These are phyloP conservation scores for Caenorhabditis sp. DNA, from an alignment of 2,888 invertebrate genomes.

Conservation along the genomic window DNA sequence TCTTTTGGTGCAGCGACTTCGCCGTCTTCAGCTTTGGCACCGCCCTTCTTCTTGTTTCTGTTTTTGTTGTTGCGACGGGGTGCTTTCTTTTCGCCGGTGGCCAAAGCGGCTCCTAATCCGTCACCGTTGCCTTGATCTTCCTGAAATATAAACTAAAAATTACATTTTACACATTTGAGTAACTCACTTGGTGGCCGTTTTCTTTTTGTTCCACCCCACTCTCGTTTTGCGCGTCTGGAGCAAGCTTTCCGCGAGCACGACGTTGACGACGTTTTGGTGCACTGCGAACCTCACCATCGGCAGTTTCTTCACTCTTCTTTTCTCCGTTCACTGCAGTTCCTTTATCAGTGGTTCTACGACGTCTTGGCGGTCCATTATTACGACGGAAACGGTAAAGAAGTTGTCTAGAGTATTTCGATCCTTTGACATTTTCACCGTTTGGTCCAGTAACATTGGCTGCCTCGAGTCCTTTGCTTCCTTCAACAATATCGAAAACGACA, in stretches of 20 bases:
- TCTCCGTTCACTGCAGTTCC: slow-evolving; percentile 7
- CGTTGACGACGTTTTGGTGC: slow-evolving; percentile 22
- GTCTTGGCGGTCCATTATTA: slow-evolving; percentile 8
- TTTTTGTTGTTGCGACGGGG: slow-evolving; percentile 18
- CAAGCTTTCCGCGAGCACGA: slow-evolving; percentile 33
- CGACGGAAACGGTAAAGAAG: slow-evolving; percentile 15
- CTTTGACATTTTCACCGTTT: slow-evolving; percentile 88
- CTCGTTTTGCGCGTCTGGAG: slow-evolving; percentile 17
- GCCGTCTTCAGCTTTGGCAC: slow-evolving; percentile 15
- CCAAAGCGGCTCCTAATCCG: slow-evolving; percentile 5
- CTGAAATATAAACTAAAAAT: background rate
- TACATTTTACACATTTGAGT: background rate
- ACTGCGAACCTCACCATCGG: slow-evolving; percentile 9
- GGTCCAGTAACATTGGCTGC: slow-evolving; percentile 91
- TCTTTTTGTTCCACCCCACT: slow-evolving; percentile 8
- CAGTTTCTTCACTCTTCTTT: slow-evolving; percentile 7
- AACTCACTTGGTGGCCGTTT: background rate
- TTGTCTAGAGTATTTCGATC: slow-evolving; percentile 71
- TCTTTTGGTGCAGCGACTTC: slow-evolving; percentile 10
- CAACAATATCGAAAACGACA: slow-evolving; percentile 72
- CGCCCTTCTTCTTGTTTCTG: slow-evolving; percentile 11
- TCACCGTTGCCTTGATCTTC: slow-evolving; percentile 37
- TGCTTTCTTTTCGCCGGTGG: slow-evolving; percentile 17
- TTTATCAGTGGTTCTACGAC: background rate
- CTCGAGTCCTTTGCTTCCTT: slow-evolving; percentile 92